Evolutionary conservation across 1,140 invertebrate genomes (phyloP).

Genomic region (Choristoneura fumiferana): DNA sequence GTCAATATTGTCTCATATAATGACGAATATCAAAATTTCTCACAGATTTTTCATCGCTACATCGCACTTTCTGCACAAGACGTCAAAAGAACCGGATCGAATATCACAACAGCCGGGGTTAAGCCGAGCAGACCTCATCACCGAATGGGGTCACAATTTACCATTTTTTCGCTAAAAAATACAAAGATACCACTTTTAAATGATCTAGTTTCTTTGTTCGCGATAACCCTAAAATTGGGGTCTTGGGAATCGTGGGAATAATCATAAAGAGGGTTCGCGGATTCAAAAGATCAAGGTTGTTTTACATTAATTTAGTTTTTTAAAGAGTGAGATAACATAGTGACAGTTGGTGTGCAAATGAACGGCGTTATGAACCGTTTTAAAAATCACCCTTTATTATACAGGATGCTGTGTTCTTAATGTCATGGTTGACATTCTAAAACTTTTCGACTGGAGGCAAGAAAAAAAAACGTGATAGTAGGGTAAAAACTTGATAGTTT

Average conservation of each 20-base stretch:
- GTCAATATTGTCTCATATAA: background rate
- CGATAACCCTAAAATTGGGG: constrained; percentile 44
- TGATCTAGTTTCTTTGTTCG: constrained; percentile 56
- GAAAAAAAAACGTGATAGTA: too few species aligned
- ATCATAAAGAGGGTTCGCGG: constrained; percentile 34
- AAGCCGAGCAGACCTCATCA: constrained; percentile 69
- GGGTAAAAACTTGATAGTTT: too few species aligned
- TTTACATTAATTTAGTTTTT: constrained; percentile 53
- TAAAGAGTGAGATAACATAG: constrained; percentile 25
- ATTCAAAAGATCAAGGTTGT: constrained; percentile 54
- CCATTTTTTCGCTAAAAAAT: constrained; percentile 39
- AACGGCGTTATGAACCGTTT: background rate
- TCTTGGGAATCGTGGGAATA: constrained; percentile 65
- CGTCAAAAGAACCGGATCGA: constrained; percentile 50
- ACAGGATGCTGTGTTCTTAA: too few species aligned
- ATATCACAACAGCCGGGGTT: constrained; percentile 69
- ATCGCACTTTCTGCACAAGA: constrained; percentile 6
- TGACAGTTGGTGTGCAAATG: constrained; percentile 10
- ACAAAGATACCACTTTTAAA: constrained; percentile 63
- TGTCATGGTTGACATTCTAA: too few species aligned
- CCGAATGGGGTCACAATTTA: constrained; percentile 59
- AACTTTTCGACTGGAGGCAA: too few species aligned
- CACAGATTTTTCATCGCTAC: constrained; percentile 42
- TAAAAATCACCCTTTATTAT: too few species aligned
- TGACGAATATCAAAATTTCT: constrained; percentile 31